These are phyloP conservation scores for Lysandra bellargus DNA, from an alignment of 2,888 invertebrate species.

Conservation along the genomic window DNA sequence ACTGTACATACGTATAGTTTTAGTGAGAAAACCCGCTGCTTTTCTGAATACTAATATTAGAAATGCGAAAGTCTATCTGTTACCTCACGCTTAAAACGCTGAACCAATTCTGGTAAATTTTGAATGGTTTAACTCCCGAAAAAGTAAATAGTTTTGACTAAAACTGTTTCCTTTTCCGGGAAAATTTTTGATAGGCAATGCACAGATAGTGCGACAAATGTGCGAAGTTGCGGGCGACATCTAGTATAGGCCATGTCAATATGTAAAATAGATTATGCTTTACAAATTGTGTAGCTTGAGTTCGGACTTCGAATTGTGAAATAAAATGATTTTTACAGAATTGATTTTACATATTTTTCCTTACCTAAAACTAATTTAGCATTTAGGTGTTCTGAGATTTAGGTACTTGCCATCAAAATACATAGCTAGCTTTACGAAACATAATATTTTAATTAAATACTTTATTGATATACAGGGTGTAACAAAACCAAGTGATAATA, in stretches of 20 bases:
- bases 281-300: slow-evolving; percentile 39
- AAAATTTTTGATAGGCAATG: too few species aligned
- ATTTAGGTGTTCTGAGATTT: not conserved
- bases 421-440: not conserved
- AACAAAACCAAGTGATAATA: too few species aligned
- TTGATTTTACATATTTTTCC: not conserved
- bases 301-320: slow-evolving; percentile 40
- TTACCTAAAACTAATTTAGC: not conserved
- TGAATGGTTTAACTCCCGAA: too few species aligned
- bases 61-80: not conserved
- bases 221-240: not conserved
- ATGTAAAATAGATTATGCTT: slow-evolving; percentile 45
- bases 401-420: not conserved
- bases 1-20: not conserved
- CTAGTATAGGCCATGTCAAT: slow-evolving; percentile 22
- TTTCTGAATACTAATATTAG: not conserved
- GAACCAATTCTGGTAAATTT: not conserved
- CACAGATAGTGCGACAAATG: not conserved
- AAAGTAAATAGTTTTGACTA: too few species aligned
- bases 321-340: slow-evolving; percentile 42
- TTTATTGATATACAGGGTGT: too few species aligned
- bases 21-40: not conserved
- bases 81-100: not conserved
- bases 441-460: too few species aligned
- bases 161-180: too few species aligned